Evolutionary conservation across 2,113 vertebrate genomes (phyloP), one percentile per base, ranked within the genome.

Genomic region (Micromys minutus): DNA sequence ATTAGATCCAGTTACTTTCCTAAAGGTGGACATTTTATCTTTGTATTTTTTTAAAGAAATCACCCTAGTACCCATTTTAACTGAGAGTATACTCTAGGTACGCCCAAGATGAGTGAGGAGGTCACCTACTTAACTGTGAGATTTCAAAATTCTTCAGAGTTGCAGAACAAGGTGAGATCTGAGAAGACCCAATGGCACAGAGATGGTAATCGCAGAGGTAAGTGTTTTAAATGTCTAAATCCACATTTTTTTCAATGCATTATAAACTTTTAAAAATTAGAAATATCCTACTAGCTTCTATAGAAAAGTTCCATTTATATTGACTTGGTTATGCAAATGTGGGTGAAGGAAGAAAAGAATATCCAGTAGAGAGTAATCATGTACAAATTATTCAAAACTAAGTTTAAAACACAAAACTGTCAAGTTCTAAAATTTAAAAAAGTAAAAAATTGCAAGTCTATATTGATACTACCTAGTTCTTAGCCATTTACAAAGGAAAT

Each of bases 61-160:
- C 7, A 42, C 42, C 39, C 55, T 5, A 52, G 57, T 13, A 16
- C 5, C 34, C 57, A 21, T 75, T 42, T 2, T 47, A 89, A 80
- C 74, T 34, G 29, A 34, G 94, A 90, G 42, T 0, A 9, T 12
- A 11, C 31, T 95, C 86, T 1, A 90, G 34, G 55, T 59, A 57
- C 9, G 87, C 5, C 47, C 72, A 88, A 86, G 42, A 97, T 97
- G 97, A 97, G 57, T 4, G 0, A 92, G 11, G 90, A 96, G 69
- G 77, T 92, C 55, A 83, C 39, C 90, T 97, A 97, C 10, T 26
- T 81, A 29, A 31, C 55, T 0, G 5, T 86, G 42, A 88, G 45
- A 63, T 88, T 96, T 61, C 92, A 72, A n/a, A 91, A 24, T 16
- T 34, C 85, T 92, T 92, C 91, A 76, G 86, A 36, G 5, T 55